Evolutionary conservation across 2,113 vertebrate species (phyloP).

Genomic region (Anhinga rufa): DNA sequence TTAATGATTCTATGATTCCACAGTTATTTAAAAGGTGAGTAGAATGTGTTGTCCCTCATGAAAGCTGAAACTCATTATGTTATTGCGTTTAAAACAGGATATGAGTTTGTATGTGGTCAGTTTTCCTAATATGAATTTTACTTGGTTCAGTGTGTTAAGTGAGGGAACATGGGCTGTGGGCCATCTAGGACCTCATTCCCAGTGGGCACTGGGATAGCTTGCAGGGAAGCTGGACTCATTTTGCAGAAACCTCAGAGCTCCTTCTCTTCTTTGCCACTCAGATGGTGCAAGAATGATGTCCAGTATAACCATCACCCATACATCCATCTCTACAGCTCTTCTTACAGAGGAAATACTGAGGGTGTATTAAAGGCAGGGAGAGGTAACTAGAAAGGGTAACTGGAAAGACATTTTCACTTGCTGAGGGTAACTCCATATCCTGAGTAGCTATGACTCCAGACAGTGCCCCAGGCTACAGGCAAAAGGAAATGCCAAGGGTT

Average conservation of each 20-base stretch:
- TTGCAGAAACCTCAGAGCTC: neutral
- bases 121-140: neutral
- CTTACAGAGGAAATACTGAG: neutral
- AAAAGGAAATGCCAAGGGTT: neutral
- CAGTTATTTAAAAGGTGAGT: neutral
- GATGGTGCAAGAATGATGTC: neutral
- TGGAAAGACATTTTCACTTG: neutral
- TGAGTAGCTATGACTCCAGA: neutral
- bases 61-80: neutral
- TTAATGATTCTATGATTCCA: too few relatives aligned
- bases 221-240: neutral
- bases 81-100: neutral
- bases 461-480: neutral
- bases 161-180: neutral
- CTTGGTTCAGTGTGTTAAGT: neutral
- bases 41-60: neutral
- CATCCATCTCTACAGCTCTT: neutral
- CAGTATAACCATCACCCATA: neutral
- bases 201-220: neutral
- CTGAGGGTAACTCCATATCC: neutral
- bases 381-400: neutral
- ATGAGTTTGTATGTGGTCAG: neutral
- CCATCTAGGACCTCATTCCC: neutral
- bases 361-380: neutral
- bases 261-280: neutral